Conservation (phyloP, 2,888 invertebrate species). For the Drosophila fungiperda region DNA sequence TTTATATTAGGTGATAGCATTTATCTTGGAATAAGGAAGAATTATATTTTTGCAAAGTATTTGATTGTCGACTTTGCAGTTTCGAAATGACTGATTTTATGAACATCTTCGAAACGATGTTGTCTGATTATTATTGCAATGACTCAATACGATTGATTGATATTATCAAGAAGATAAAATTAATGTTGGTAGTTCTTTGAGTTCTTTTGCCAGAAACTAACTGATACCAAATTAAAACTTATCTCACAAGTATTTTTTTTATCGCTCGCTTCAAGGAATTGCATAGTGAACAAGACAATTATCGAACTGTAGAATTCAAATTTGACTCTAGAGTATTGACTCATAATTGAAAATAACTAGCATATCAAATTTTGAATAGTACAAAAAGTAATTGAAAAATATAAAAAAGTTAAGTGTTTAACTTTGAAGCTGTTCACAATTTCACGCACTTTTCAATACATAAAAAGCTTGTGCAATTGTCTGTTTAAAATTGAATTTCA, state of each 20-base stretch:
- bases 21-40: background rate
- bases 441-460: background rate
- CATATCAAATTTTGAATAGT: background rate
- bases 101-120: constrained; percentile 1
- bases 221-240: constrained; percentile 11
- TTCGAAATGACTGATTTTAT: background rate
- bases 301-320: background rate
- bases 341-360: background rate
- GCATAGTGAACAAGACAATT: background rate
- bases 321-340: background rate
- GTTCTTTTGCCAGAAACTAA: background rate
- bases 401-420: no score
- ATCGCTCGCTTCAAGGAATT: background rate
- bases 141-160: constrained; percentile 14
- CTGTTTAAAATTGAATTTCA: background rate
- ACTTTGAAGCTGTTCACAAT: no score
- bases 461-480: background rate
- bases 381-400: background rate
- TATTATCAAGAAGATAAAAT: constrained; percentile 18
- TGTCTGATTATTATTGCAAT: constrained; percentile 10
- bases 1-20: background rate
- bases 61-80: background rate
- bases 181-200: background rate
- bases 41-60: background rate
- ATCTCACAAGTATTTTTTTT: background rate